Evolutionary conservation across 2,113 vertebrate species (phyloP).

Genomic region (Eublepharis macularius): DNA sequence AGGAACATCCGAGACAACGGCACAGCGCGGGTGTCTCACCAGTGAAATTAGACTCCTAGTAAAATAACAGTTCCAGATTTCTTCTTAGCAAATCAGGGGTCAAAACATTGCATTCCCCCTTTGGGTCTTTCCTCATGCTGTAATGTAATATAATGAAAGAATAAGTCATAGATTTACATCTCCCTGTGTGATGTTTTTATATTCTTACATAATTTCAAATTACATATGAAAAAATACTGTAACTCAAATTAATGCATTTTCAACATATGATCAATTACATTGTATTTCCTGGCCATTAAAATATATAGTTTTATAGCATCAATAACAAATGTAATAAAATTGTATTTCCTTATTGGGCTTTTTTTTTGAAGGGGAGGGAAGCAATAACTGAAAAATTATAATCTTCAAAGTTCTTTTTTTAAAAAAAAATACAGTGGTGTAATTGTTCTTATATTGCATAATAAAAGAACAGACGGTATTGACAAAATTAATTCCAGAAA

Average conservation of each 20-base stretch:
- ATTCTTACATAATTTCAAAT: conserved; percentile 70
- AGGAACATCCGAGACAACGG: not conserved
- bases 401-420: conserved; percentile 63
- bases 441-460: conserved; percentile 72
- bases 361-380: conserved; percentile 47
- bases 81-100: not conserved
- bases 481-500: conserved; percentile 71
- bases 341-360: conserved; percentile 67
- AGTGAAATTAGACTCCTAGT: not conserved
- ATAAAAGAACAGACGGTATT: conserved; percentile 73
- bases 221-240: conserved; percentile 72
- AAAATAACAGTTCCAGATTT: not conserved
- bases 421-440: conserved; percentile 63
- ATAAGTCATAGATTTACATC: conserved; percentile 59
- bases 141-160: conserved; percentile 64
- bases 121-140: conserved; percentile 1
- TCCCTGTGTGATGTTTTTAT: conserved; percentile 54
- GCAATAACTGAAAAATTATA: conserved; percentile 60
- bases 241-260: conserved; percentile 74
- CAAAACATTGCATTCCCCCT: conserved; percentile 32
- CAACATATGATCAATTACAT: conserved; percentile 70
- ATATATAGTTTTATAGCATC: conserved; percentile 70
- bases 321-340: conserved; percentile 75
- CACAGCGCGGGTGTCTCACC: not conserved
- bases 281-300: conserved; percentile 67